A percentile compares a stretch with the other conserved stretches of the same genome.
These are phyloP conservation scores for Cryptosula pallasiana DNA, from an alignment of 2,888 invertebrate genomes.

Conservation along the genomic window DNA sequence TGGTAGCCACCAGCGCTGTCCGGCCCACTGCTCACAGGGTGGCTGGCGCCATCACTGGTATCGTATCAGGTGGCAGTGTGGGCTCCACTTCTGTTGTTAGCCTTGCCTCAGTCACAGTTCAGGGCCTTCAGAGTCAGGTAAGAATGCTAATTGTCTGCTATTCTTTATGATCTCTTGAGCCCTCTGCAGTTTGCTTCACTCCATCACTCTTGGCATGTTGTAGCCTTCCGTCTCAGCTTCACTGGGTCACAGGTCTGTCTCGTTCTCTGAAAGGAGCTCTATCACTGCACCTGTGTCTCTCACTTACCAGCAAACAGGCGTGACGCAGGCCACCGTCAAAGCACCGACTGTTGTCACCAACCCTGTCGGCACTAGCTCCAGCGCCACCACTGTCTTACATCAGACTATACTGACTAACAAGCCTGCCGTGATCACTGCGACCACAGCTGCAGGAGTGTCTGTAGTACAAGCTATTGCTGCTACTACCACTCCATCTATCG, in stretches of 20 bases:
- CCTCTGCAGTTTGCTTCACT: too few relatives aligned
- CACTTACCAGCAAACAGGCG: background rate
- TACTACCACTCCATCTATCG: background rate
- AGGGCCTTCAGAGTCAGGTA: constrained; percentile 14
- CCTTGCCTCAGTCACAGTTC: constrained; percentile 2
- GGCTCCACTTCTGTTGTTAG: constrained; percentile 6
- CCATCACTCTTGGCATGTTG: background rate
- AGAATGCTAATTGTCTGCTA: background rate
- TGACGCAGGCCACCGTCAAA: background rate
- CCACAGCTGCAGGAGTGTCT: background rate
- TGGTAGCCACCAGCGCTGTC: constrained; percentile 6
- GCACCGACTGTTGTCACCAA: background rate
- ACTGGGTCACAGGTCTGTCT: background rate
- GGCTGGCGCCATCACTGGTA: constrained; percentile 18
- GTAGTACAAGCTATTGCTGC: background rate
- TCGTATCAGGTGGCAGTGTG: background rate
- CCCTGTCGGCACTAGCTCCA: background rate
- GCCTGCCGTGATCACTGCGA: background rate
- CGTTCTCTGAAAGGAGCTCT: background rate
- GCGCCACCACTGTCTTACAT: background rate
- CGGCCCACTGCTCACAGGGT: constrained; percentile 11
- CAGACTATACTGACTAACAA: constrained; percentile 11
- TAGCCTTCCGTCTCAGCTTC: constrained; percentile 6
- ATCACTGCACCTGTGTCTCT: background rate
- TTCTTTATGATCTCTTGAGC: too few relatives aligned